These are phyloP conservation scores for Cephus cinctus DNA, from an alignment of 1,140 invertebrate genomes.

Conservation along the genomic window DNA sequence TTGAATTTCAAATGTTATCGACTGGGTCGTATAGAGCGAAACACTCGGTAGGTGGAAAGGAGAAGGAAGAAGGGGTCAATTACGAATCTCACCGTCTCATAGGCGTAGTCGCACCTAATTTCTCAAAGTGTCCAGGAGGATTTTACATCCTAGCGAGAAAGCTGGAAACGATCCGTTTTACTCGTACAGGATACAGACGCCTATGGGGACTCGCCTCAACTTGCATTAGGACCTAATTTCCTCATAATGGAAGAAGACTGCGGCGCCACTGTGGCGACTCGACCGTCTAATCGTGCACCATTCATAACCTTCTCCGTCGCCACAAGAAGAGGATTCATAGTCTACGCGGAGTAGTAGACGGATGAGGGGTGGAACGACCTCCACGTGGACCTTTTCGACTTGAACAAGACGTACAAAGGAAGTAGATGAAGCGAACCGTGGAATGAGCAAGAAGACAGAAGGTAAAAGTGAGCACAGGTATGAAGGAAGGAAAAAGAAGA, in stretches of 20 bases:
- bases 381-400: no score
- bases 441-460: no score
- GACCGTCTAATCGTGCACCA: slow-evolving; percentile 31
- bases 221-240: slow-evolving; percentile 41
- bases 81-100: slow-evolving; percentile 25
- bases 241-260: slow-evolving; percentile 37
- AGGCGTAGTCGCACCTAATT: slow-evolving; percentile 23
- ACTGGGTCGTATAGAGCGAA: slow-evolving; percentile 21
- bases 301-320: no score
- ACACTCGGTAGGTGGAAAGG: slow-evolving; percentile 8
- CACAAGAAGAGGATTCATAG: no score
- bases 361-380: background rate
- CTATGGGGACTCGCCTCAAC: no score
- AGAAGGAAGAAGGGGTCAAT: slow-evolving; percentile 26
- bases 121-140: background rate
- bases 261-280: slow-evolving; percentile 34
- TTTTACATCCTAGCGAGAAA: background rate
- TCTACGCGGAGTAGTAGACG: slow-evolving; percentile 13
- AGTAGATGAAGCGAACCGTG: no score
- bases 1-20: slow-evolving; percentile 53
- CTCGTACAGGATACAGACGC: no score
- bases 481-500: no score
- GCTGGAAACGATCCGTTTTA: no score
- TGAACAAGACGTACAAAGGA: no score
- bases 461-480: no score